Conservation (phyloP, 2,113 vertebrate species). For the Perca schrenkii region DNA sequence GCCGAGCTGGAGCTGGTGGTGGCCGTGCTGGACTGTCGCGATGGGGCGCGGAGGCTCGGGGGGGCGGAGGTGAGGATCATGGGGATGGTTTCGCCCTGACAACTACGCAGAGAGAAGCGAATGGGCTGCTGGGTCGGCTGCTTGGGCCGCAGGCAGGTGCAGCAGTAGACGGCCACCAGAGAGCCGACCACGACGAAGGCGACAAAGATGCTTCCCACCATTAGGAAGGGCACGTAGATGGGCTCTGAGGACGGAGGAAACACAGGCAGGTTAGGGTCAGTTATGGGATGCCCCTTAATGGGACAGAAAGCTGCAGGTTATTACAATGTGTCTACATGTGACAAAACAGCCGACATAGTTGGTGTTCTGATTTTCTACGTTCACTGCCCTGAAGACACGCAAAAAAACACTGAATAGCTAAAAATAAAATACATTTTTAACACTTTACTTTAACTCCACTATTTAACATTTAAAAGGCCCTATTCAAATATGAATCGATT, state of each 20-base stretch:
- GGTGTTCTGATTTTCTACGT: background rate
- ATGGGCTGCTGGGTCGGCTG: conserved; percentile 92
- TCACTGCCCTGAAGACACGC: background rate
- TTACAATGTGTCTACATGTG: background rate
- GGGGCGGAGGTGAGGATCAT: conserved; percentile 94
- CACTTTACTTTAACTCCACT: background rate
- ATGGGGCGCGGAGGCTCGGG: conserved; percentile 88
- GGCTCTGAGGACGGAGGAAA: conserved; percentile 86
- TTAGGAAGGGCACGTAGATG: conserved; percentile 96
- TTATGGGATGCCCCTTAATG: background rate
- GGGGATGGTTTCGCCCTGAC: conserved; percentile 95
- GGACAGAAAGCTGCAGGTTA: background rate
- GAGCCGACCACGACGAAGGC: conserved; percentile 96
- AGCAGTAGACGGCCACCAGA: conserved; percentile 95
- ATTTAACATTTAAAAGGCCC: background rate
- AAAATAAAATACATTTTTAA: background rate
- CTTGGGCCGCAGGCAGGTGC: conserved; percentile 96
- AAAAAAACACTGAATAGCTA: background rate
- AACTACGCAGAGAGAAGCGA: conserved; percentile 93
- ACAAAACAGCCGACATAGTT: background rate
- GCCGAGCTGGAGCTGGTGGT: conserved; percentile 94
- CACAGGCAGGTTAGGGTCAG: conserved; percentile 6
- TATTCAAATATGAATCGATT: background rate
- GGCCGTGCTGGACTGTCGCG: conserved; percentile 94
- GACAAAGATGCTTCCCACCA: conserved; percentile 97